phyloP scores from a whole-genome alignment of 2,113 vertebrate species.

The Meriones unguiculatus region DNA sequence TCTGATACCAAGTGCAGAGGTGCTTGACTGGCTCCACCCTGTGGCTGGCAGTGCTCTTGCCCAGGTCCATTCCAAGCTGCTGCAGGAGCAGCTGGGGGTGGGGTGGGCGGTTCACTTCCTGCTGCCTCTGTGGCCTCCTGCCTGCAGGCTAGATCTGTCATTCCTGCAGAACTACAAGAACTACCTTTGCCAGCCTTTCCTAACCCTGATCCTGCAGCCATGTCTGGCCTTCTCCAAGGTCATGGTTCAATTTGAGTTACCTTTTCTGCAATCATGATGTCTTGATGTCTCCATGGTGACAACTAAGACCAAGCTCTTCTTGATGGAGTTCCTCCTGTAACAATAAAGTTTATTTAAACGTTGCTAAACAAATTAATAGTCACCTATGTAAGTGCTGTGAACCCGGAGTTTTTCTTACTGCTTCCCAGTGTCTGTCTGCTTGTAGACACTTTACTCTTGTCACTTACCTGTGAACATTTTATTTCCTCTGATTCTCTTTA shows the following conservation, averaged over 20 bases:
- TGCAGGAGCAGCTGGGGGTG: background rate
- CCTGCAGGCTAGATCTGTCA: conserved; percentile 76
- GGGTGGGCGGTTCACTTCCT: conserved; percentile 55
- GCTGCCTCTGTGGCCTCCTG: conserved; percentile 70
- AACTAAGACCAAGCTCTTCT: conserved; percentile 66
- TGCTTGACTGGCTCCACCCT: background rate
- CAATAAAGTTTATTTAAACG: conserved; percentile 73
- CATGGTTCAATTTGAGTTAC: conserved; percentile 24
- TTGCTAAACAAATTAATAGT: background rate
- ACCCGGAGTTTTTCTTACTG: background rate
- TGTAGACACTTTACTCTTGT: background rate
- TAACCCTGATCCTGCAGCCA: conserved; percentile 15
- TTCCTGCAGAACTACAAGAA: conserved; percentile 82
- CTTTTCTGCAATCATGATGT: conserved; percentile 27
- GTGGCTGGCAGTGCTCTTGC: background rate
- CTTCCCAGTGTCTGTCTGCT: background rate
- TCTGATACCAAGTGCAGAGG: background rate
- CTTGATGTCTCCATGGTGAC: conserved; percentile 2
- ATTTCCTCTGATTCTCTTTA: background rate
- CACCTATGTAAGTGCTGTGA: background rate
- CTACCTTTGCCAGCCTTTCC: background rate
- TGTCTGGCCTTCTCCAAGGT: background rate
- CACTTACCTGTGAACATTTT: background rate
- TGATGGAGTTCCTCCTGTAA: background rate
- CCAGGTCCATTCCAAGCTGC: background rate